Evolutionary conservation across 2,113 vertebrate genomes (phyloP).

Genomic region (Rhineura floridana): DNA sequence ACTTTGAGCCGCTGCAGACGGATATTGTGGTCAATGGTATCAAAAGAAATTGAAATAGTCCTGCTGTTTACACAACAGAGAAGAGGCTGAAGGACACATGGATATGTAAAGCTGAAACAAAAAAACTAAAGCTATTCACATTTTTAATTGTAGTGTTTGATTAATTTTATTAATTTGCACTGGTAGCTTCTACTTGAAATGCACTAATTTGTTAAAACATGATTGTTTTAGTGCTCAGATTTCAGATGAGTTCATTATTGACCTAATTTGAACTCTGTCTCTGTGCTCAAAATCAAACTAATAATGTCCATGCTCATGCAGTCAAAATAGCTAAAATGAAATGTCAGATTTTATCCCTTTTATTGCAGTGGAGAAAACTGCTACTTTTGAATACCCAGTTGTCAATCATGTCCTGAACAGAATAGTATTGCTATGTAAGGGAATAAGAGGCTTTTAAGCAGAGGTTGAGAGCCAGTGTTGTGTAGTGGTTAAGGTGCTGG

Average conservation of each 20-base stretch:
- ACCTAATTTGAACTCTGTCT: constrained; percentile 24
- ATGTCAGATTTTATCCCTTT: not conserved
- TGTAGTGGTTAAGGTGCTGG: too few species aligned
- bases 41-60: not conserved
- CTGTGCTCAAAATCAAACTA: constrained; percentile 10
- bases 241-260: constrained; percentile 20
- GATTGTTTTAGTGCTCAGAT: constrained; percentile 5
- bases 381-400: not conserved
- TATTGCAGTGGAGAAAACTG: not conserved
- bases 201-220: constrained; percentile 8
- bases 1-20: too few species aligned
- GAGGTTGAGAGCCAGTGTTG: too few species aligned
- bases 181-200: not conserved
- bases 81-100: not conserved
- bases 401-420: not conserved
- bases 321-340: constrained; percentile 8
- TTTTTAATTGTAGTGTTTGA: constrained; percentile 1
- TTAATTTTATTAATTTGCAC: constrained; percentile 8
- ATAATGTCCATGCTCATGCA: not conserved
- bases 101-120: not conserved
- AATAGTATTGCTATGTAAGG: not conserved
- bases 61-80: not conserved
- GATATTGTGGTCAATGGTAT: too few species aligned
- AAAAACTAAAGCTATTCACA: not conserved
- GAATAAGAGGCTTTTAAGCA: not conserved